Conservation (phyloP, 2,888 invertebrate genomes). For the Leptura quadrifasciata region DNA sequence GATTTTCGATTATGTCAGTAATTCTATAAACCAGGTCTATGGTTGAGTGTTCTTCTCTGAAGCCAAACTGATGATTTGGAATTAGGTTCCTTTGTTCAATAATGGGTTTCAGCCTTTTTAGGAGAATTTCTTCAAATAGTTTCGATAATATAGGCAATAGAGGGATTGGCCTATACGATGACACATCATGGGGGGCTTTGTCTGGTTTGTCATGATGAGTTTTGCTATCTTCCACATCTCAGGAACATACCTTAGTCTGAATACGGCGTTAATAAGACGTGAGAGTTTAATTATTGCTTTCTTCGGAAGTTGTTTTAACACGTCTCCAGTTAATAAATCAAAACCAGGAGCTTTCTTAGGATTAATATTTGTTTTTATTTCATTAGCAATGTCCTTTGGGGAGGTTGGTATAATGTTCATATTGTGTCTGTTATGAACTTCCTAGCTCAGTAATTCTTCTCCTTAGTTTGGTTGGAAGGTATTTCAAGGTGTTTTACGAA, state of each 20-base stretch:
- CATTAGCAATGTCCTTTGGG: background rate
- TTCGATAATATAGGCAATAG: slow-evolving; percentile 27
- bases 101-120: too few species aligned
- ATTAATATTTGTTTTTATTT: too few species aligned
- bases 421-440: background rate
- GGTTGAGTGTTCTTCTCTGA: too few species aligned
- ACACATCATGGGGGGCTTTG: too few species aligned
- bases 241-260: slow-evolving; percentile 28
- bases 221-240: slow-evolving; percentile 12
- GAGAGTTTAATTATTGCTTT: slow-evolving; percentile 12
- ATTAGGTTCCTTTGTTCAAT: too few species aligned
- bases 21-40: too few species aligned
- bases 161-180: slow-evolving; percentile 17
- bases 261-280: slow-evolving; percentile 22
- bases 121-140: slow-evolving; percentile 19
- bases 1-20: too few species aligned
- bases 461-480: too few species aligned
- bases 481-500: slow-evolving; percentile 30
- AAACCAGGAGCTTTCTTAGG: background rate
- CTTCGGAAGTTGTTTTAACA: too few species aligned
- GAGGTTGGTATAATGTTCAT: slow-evolving; percentile 4
- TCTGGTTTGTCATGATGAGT: too few species aligned
- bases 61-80: too few species aligned
- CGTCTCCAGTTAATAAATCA: background rate
- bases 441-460: background rate